Base-by-base conservation (phyloP, 2,113 vertebrate species). In the Barnardius zonarius region DNA sequence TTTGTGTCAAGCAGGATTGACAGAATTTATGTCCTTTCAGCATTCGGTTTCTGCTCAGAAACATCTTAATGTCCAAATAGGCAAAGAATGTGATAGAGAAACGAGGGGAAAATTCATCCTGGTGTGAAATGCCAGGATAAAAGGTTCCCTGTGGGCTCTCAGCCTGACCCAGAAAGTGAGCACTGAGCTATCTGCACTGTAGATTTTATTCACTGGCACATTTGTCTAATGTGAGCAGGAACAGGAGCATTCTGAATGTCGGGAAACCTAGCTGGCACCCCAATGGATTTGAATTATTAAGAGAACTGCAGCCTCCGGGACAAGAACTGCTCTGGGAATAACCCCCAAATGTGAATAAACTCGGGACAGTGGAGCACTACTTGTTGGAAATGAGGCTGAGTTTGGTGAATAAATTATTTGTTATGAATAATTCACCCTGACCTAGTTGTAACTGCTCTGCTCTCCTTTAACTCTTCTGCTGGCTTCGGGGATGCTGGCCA, bases 371-470 rank as follows among this genome's bases (percentile, higher is more conserved):
- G 59, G 73, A 92, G 55, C 1, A 0, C 46, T 48, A 78, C 89
- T 64, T 37, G 52, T 64, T 66, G 87, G 80, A 92, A 92, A 92
- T 0, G 12, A 86, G 77, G 62, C 68, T 70, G 28, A 73, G 67
- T 68, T 76, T 57, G 62, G 88, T 91, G 93, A 96, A 94, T 96
- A 93, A 95, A 94, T 95, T 41, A 95, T 92, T 76, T 35, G 52
- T 62, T 33, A 94, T 96, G 80, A 96, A 96, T 97, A 96, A 97
- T 96, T 96, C 86, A 96, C 35, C 52, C 80, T 1, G 66, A 93
- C 90, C 95, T 88, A 96, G 48, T 62, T 96, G 80, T 92, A 76
- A 69, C 25, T 49, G 39, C 55, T 64, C 55, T 44, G 10, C 18
- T 93, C 39, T 39, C 35, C 24, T 86, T 96, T 93, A 96, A 88